phyloP scores from a whole-genome alignment of 2,797 vertebrate genomes.

The Acanthornis magna region DNA sequence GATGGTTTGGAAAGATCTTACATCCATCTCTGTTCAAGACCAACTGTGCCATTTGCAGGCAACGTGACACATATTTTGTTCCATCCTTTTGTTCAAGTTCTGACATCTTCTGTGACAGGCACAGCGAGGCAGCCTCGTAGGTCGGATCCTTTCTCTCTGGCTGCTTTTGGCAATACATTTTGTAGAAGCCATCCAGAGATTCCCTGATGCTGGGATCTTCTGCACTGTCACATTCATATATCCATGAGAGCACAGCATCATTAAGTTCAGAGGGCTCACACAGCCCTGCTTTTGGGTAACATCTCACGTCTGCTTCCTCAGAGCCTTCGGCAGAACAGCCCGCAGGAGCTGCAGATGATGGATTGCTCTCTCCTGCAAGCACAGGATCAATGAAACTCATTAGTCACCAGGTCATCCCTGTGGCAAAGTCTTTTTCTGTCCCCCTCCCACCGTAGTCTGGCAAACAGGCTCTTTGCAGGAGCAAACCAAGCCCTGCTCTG shows the following conservation, averaged over 20 bases:
- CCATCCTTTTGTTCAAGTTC: constrained; percentile 46
- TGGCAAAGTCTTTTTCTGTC: neutral
- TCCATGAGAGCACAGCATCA: neutral
- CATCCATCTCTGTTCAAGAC: constrained; percentile 71
- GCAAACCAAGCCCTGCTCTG: neutral
- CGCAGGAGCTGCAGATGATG: neutral
- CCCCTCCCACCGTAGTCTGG: neutral
- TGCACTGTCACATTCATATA: neutral
- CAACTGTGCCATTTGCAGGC: constrained; percentile 74
- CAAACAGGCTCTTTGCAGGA: neutral
- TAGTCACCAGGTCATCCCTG: constrained; percentile 1
- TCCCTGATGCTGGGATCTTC: constrained; percentile 34
- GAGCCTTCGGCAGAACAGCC: neutral
- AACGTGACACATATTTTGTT: constrained; percentile 44
- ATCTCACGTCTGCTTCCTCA: neutral
- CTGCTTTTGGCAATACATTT: constrained; percentile 20
- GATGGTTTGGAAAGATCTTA: constrained; percentile 60
- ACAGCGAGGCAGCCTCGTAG: neutral
- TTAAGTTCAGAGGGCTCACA: neutral
- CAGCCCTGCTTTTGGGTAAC: neutral
- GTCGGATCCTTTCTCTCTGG: constrained; percentile 2
- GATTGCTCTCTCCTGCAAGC: constrained; percentile 54
- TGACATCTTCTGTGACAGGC: constrained; percentile 65
- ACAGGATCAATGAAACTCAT: constrained; percentile 46
- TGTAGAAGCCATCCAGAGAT: constrained; percentile 73